Conservation (phyloP, 2,888 invertebrate species). For the Ochropacha duplaris region DNA sequence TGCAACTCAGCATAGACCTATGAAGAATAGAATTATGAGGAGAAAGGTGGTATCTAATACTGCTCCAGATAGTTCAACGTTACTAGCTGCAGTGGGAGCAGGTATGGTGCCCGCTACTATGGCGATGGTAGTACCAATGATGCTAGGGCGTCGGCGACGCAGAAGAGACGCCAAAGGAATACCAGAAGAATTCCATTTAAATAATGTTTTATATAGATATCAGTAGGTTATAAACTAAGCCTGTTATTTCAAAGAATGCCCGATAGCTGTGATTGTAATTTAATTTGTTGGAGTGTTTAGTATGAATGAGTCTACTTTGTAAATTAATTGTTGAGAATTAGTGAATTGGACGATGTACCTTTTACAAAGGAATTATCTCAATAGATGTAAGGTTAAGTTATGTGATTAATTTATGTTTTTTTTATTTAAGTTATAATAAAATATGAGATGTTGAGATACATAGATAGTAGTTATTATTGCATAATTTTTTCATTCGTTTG, state of each 20-base stretch:
- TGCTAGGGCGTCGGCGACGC: constrained; percentile 82
- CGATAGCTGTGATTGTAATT: constrained; percentile 38
- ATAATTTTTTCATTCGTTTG: neutral
- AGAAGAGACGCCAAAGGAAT: constrained; percentile 47
- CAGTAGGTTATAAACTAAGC: constrained; percentile 19
- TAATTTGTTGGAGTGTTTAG: constrained; percentile 15
- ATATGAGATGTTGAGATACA: neutral
- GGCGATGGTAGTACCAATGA: constrained; percentile 91
- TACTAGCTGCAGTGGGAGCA: constrained; percentile 89
- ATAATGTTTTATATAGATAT: constrained; percentile 46
- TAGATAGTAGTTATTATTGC: neutral
- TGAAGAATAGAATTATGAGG: constrained; percentile 54
- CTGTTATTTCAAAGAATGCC: constrained; percentile 13
- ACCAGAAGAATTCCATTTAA: constrained; percentile 36
- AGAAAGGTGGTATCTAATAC: constrained; percentile 61
- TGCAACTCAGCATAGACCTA: constrained; percentile 53
- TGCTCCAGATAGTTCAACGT: constrained; percentile 82
- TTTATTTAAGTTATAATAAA: neutral
- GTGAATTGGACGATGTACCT: constrained; percentile 7
- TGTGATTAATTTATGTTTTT: neutral
- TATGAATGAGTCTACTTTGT: neutral
- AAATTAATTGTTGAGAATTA: neutral
- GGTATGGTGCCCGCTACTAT: constrained; percentile 91
- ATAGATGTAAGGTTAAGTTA: neutral
- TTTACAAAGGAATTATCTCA: constrained; percentile 11